Evolutionary conservation across 2,888 invertebrate genomes (phyloP), one percentile per base, ranked within the genome.

Genomic region (Drosophila melanocephala): DNA sequence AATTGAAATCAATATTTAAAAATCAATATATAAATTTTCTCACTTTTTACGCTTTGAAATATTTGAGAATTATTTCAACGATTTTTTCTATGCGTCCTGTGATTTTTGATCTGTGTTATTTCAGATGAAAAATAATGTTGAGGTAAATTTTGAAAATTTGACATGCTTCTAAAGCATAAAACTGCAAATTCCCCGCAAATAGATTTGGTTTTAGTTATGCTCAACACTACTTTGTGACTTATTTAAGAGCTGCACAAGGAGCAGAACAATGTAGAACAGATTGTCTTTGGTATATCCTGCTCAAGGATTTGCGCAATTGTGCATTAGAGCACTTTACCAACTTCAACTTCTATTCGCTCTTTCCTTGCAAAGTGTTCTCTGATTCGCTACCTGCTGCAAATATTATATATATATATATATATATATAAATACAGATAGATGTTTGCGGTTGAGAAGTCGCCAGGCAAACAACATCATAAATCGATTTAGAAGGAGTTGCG

Each of bases 391-490:
- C 79, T 79, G 79, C 12, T 22, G 35, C 56, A 62, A n/a, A 47
- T 47, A 16, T 22, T 22, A 1, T 2, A 6, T 5, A 35, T 35
- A 16, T 5, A 35, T 35, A 16, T 30, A 30, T 30, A 30, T 33
- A 33, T 39, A 7, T 33, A 10, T 10, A 37, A 19, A 33, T 37
- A 1, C 7, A 7, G 5, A 47, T 7, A 44, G 5, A 57, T 60
- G 30, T 64, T 70, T 81, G 89, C 50, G 81, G 89, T 75, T 75
- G 74, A 14, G 22, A 77, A 88, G 89, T 88, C 89, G 77, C 69
- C 73, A 77, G 81, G 71, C 78, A 72, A 72, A 73, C 67, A 80
- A 72, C 72, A 81, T 81, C 81, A 72, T 83, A 79, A 79, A 81
- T 61, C 68, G 77, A 79, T 81, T 79, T 65, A n/a, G 32, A 53